phyloP scores from a whole-genome alignment of 2,888 invertebrate genomes.

The Eurytoma californica region DNA sequence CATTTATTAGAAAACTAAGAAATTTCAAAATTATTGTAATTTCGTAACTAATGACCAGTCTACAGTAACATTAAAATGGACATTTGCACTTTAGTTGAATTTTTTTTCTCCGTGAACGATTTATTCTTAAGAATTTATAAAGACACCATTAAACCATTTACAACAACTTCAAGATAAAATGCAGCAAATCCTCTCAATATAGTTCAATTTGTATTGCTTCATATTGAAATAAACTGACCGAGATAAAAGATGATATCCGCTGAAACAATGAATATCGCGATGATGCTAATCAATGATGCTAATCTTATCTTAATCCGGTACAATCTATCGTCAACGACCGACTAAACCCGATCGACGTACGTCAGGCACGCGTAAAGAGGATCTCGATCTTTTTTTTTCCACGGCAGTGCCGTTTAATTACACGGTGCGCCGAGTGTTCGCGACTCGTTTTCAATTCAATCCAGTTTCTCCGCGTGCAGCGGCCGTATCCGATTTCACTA shows the following conservation, averaged over 20 bases:
- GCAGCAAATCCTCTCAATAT: no score
- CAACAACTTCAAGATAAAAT: no score
- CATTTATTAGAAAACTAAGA: no score
- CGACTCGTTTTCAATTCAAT: conserved; percentile 39
- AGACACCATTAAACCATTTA: no score
- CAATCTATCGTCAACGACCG: not conserved
- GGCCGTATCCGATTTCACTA: conserved; percentile 53
- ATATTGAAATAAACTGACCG: not conserved
- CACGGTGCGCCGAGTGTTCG: not conserved
- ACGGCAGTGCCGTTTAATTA: not conserved
- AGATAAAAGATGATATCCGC: not conserved
- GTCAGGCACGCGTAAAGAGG: not conserved
- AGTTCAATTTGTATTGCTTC: no score
- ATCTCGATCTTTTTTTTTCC: not conserved
- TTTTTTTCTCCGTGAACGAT: no score
- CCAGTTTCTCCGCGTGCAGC: conserved; percentile 48
- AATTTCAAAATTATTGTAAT: no score
- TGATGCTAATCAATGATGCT: not conserved
- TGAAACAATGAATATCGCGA: not conserved
- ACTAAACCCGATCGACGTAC: not conserved
- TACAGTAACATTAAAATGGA: no score
- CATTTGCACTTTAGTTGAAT: no score
- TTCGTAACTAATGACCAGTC: no score
- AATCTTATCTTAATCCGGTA: not conserved
- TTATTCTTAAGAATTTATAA: no score